Percentiles rank a stretch among this genome's conserved stretches.
phyloP scores from a whole-genome alignment of 2,888 invertebrate genomes.

The Melanostoma mellinum region DNA sequence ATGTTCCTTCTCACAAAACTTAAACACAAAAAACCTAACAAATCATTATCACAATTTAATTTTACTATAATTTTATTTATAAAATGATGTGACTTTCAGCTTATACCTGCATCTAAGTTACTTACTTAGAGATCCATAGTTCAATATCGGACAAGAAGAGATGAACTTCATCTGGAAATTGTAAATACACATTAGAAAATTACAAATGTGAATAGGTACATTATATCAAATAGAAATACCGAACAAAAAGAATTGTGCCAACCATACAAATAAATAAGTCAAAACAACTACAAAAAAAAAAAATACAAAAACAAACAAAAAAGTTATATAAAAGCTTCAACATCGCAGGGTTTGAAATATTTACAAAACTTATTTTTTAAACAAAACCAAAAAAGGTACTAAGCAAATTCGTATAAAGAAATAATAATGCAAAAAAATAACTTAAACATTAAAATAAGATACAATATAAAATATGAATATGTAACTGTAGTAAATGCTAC shows the following conservation, averaged over 20 bases:
- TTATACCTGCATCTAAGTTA: not conserved
- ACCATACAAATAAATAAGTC: constrained; percentile 33
- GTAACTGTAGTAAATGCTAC: not conserved
- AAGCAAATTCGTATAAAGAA: constrained; percentile 9
- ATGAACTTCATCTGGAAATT: not conserved
- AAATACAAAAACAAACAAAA: constrained; percentile 44
- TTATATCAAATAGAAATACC: constrained; percentile 21
- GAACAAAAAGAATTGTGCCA: constrained; percentile 64
- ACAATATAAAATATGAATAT: constrained; percentile 1
- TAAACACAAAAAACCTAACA: too few species aligned
- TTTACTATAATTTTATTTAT: too few species aligned
- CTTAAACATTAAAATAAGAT: not conserved
- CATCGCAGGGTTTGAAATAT: constrained; percentile 68
- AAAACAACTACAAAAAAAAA: not conserved
- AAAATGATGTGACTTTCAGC: constrained; percentile 5
- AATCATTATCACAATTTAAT: too few species aligned
- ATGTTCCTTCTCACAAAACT: too few species aligned
- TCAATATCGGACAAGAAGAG: not conserved
- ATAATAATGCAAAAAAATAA: constrained; percentile 20
- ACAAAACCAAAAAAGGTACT: constrained; percentile 8
- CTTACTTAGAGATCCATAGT: not conserved
- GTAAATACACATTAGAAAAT: constrained; percentile 18
- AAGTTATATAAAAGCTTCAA: constrained; percentile 59
- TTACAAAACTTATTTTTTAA: constrained; percentile 32
- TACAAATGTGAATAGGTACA: constrained; percentile 30